Evolutionary conservation across 2,113 vertebrate genomes (phyloP).

Genomic region (Platanista minor): DNA sequence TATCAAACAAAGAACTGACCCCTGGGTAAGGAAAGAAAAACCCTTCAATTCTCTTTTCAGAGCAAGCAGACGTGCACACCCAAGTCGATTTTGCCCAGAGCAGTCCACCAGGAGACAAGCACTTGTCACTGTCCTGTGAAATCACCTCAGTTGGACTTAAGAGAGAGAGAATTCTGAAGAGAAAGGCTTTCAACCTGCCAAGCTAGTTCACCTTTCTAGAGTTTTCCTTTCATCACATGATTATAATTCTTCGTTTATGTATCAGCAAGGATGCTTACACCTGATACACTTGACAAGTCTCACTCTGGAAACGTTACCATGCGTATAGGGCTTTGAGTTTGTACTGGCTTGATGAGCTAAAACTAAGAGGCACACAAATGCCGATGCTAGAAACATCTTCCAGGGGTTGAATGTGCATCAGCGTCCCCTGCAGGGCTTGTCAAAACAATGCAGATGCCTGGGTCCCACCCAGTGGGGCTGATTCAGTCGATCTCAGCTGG

Average conservation of each 20-base stretch:
- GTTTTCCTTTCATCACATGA: neutral
- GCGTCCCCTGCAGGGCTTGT: neutral
- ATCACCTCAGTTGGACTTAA: neutral
- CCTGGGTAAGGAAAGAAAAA: neutral
- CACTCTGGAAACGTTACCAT: neutral
- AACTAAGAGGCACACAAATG: neutral
- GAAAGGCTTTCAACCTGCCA: neutral
- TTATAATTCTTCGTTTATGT: neutral
- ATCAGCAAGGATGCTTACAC: neutral
- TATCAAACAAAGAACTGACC: conserved; percentile 16
- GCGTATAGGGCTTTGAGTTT: neutral
- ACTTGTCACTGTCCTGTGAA: neutral
- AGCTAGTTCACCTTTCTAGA: neutral
- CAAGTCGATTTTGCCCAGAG: neutral
- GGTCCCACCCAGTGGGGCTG: neutral
- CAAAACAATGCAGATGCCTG: neutral
- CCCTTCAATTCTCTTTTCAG: neutral
- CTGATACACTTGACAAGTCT: neutral
- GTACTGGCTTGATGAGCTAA: neutral
- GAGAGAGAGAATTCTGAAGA: neutral
- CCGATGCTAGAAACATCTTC: neutral
- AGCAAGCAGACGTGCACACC: neutral
- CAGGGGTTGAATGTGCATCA: neutral
- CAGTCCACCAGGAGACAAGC: neutral
- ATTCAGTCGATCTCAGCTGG: neutral